These are phyloP conservation scores for Drosophila subobscura DNA, from an alignment of 1,140 invertebrate genomes.

Conservation along the genomic window DNA sequence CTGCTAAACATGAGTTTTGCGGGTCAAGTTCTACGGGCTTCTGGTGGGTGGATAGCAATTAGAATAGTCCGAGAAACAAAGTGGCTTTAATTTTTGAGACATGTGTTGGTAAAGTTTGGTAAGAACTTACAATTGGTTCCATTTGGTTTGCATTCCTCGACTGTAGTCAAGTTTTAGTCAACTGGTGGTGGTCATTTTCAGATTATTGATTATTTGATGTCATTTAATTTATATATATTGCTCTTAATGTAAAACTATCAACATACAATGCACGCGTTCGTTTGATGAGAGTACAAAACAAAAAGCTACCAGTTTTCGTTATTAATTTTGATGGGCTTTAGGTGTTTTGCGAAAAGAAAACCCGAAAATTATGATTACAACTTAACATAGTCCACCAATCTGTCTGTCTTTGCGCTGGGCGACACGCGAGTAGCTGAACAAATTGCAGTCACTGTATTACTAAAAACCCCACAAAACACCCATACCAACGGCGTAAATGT, in stretches of 20 bases:
- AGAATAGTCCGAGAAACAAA: too few species aligned
- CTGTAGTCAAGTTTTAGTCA: constrained; percentile 28
- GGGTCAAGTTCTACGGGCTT: too few species aligned
- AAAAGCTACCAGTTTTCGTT: constrained; percentile 39
- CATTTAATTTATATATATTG: constrained; percentile 14
- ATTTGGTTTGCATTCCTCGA: constrained; percentile 21
- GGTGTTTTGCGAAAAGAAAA: constrained; percentile 54
- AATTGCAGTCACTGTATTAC: constrained; percentile 37
- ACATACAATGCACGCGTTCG: constrained; percentile 66
- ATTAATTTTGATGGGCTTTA: constrained; percentile 47
- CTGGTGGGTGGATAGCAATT: too few species aligned
- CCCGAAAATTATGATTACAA: constrained; percentile 27
- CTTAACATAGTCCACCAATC: constrained; percentile 47
- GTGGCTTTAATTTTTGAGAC: too few species aligned
- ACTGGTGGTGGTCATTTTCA: constrained; percentile 32
- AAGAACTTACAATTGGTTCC: not conserved
- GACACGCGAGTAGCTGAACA: constrained; percentile 81
- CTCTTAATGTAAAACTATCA: constrained; percentile 23
- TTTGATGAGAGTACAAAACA: constrained; percentile 45
- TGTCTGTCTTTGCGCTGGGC: constrained; percentile 79
- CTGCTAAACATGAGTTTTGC: too few species aligned
- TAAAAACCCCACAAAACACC: constrained; percentile 31
- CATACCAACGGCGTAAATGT: constrained; percentile 42
- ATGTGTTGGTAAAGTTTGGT: too few species aligned
- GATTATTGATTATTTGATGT: constrained; percentile 3